Percentiles rank a stretch among this genome's conserved stretches.
Evolutionary conservation across 2,113 vertebrate genomes (phyloP).

Genomic region (Daubentonia madagascariensis): DNA sequence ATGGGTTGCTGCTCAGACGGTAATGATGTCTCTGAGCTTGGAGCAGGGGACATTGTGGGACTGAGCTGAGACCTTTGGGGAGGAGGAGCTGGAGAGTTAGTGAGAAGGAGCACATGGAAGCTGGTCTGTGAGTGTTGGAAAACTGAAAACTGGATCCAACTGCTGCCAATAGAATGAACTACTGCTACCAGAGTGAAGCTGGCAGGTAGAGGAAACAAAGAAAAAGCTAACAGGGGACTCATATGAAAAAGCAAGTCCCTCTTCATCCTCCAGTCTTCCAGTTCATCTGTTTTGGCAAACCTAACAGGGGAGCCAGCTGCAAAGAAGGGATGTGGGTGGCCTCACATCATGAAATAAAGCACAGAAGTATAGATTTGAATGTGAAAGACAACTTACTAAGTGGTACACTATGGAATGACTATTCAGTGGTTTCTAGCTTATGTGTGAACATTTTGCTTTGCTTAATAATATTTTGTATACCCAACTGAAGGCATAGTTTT

Average conservation of each 20-base stretch:
- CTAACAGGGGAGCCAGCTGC: fast-evolving
- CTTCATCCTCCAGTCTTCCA: neutral
- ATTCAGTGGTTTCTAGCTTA: neutral
- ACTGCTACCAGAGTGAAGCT: fast-evolving
- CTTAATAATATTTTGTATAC: neutral
- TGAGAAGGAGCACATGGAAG: neutral
- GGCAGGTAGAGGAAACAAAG: neutral
- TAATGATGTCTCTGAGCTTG: neutral
- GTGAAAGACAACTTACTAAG: neutral
- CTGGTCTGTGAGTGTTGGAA: neutral
- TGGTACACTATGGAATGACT: neutral
- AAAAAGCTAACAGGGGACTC: too few species aligned
- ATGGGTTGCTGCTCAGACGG: neutral
- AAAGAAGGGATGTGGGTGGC: neutral
- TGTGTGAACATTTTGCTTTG: neutral
- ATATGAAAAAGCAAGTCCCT: neutral
- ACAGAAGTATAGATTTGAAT: neutral
- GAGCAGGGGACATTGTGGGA: too few species aligned
- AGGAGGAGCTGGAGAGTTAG: neutral
- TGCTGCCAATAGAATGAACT: neutral
- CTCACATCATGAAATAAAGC: neutral
- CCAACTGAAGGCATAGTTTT: neutral
- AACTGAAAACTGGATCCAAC: neutral
- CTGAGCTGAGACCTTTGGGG: neutral
- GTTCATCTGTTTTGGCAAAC: neutral